These are phyloP conservation scores for Drosophila seguyi DNA, from an alignment of 1,140 invertebrate species.

Conservation along the genomic window DNA sequence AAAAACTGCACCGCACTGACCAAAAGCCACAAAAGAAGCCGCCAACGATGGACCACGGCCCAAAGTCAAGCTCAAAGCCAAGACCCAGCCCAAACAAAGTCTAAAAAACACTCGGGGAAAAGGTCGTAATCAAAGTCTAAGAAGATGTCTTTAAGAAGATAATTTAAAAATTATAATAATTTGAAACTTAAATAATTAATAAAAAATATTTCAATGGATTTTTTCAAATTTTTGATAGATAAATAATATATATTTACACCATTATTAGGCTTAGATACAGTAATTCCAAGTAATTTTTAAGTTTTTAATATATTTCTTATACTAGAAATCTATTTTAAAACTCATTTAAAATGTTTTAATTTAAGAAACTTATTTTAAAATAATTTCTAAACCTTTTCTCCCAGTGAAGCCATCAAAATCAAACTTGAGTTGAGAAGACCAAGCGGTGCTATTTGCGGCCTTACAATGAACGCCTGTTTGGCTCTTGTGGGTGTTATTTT, in stretches of 20 bases:
- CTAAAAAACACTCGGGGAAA: constrained; percentile 5
- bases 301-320: background rate
- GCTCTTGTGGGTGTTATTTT: constrained; percentile 42
- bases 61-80: constrained; percentile 42
- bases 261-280: too few species aligned
- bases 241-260: too few species aligned
- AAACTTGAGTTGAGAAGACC: constrained; percentile 36
- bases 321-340: too few species aligned
- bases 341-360: background rate
- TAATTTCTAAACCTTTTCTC: background rate
- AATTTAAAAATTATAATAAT: background rate
- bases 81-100: constrained; percentile 41
- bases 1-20: constrained; percentile 72
- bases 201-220: too few species aligned
- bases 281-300: background rate
- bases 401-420: constrained; percentile 38
- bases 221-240: background rate
- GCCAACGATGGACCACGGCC: constrained; percentile 53
- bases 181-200: background rate
- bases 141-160: background rate
- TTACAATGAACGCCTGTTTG: constrained; percentile 41
- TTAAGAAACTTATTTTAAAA: background rate
- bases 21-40: constrained; percentile 77
- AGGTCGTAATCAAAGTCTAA: background rate
- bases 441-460: constrained; percentile 28